Evolutionary conservation across 2,888 invertebrate genomes (phyloP), one percentile per base, ranked within the genome.

Genomic region (Ectemnius cavifrons): DNA sequence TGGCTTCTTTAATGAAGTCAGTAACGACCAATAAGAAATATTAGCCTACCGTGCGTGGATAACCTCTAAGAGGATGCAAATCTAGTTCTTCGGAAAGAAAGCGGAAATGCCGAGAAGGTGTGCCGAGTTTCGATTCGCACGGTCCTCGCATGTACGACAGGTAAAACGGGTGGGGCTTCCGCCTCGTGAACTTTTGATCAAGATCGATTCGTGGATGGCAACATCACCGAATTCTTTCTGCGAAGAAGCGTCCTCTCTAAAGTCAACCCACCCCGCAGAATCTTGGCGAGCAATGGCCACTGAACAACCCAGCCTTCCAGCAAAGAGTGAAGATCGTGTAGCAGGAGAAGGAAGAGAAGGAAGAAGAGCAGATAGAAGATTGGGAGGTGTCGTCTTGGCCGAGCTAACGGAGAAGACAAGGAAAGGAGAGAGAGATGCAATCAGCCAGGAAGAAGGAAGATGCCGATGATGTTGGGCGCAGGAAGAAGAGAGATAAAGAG

Each of bases 121-220:
- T 8, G 37, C 37, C 37, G 37, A 11, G 37, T 37, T 11, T 37
- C 37, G 37, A 37, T 37, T 37, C 37, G 37, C 28, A 64, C 68
- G 58, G 61, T 61, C 49, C 56, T 52, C 65, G 63, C 71, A 75
- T 77, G 71, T 71, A 73, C 64, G 72, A 79, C 80, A 82, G 82
- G 82, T 84, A 83, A 78, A 84, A 83, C 81, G 77, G 80, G 83
- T 78, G 78, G 74, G 79, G 83, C 73, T 84, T 84, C 83, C 83
- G 83, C 67, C 73, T 72, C 68, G 70, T 70, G 80, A 82, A 76
- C 68, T 63, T 67, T 61, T 73, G 79, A 78, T 37, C 37, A 37
- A 37, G 28, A 37, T 37, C 28, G 28, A 37, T 4, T 37, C 5
- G 28, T 0, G 28, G 8, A 6, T 37, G 37, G 37, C 37, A 37